phyloP scores from a whole-genome alignment of 1,140 invertebrate genomes.

The Ostrea denselamellosa region DNA sequence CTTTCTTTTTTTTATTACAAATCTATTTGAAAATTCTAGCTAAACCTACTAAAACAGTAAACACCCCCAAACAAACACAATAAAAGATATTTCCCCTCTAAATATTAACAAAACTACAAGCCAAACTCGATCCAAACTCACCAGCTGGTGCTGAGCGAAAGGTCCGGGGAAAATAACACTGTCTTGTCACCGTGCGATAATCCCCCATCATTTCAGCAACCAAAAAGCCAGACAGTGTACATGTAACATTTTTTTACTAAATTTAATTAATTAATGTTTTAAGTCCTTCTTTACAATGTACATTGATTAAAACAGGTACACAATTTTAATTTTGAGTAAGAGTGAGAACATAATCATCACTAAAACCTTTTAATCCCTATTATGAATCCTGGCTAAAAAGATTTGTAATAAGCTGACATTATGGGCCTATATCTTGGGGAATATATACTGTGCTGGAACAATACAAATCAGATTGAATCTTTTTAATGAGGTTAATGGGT shows the following conservation, averaged over 20 bases:
- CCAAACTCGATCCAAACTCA: neutral
- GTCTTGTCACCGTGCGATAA: neutral
- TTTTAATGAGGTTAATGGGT: neutral
- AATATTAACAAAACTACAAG: no score
- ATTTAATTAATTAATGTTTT: conserved; percentile 14
- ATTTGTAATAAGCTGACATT: conserved; percentile 19
- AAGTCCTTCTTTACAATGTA: neutral
- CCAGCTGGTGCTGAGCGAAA: neutral
- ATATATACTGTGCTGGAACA: neutral
- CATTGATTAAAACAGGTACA: neutral
- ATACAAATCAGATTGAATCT: neutral
- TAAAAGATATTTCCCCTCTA: no score
- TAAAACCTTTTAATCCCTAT: neutral
- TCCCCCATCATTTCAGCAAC: neutral
- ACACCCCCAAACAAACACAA: no score
- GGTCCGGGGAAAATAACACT: neutral
- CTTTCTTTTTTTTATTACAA: no score
- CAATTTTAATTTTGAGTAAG: neutral
- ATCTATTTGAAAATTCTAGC: no score
- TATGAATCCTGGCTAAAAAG: neutral
- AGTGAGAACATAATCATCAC: neutral
- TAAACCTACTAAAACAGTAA: no score
- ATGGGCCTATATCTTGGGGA: neutral
- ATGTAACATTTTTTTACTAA: neutral
- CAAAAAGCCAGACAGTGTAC: neutral